Conservation (phyloP, 2,888 invertebrate species). For the Agrotis ipsilon region DNA sequence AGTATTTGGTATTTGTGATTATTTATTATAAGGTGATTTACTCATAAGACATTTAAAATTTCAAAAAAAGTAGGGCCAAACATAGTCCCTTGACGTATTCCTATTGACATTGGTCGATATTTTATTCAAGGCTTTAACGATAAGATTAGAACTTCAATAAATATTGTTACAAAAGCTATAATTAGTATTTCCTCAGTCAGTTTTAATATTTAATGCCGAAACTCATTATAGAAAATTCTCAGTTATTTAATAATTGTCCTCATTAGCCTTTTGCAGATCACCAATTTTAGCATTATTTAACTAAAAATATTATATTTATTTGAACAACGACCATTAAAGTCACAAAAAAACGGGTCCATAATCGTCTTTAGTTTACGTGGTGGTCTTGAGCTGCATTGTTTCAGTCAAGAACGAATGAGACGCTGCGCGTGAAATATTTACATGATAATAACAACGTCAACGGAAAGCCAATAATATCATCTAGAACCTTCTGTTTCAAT, state of each 20-base stretch:
- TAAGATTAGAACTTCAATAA: constrained; percentile 19
- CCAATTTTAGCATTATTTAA: no score
- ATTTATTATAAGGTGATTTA: constrained; percentile 22
- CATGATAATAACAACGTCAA: constrained; percentile 55
- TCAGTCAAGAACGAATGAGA: constrained; percentile 35
- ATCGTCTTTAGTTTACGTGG: not conserved
- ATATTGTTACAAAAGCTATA: not conserved
- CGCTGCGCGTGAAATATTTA: constrained; percentile 50
- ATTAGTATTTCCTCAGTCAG: not conserved
- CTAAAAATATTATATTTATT: no score
- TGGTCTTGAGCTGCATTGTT: constrained; percentile 45
- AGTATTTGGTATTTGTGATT: constrained; percentile 11
- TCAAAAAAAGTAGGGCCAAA: not conserved
- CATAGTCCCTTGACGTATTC: constrained; percentile 24
- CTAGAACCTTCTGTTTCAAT: constrained; percentile 31
- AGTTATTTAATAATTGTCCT: constrained; percentile 16
- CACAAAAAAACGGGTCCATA: constrained; percentile 34
- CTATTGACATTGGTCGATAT: not conserved
- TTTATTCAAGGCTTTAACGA: not conserved
- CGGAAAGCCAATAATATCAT: constrained; percentile 25
- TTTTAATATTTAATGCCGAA: not conserved
- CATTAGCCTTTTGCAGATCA: constrained; percentile 4
- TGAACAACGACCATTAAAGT: constrained; percentile 4
- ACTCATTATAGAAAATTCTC: not conserved
- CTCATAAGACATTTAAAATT: not conserved